Evolutionary conservation across 2,797 vertebrate species (phyloP).

Genomic region (Atherinosoma microstoma): DNA sequence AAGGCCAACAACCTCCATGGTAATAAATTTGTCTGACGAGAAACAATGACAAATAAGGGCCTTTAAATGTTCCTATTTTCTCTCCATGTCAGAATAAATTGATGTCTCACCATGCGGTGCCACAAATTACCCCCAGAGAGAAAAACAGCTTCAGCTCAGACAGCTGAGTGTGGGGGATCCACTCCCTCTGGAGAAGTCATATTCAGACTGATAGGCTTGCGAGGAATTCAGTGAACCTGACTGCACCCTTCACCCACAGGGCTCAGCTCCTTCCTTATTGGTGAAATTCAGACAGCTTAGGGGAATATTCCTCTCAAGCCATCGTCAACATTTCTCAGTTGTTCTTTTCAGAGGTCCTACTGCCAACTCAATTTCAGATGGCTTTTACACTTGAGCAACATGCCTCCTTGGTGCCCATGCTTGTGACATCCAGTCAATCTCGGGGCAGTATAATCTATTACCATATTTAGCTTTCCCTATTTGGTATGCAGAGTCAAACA

Average conservation of each 20-base stretch:
- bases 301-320: constrained; percentile 46
- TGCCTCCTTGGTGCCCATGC: constrained; percentile 36
- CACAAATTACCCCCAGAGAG: constrained; percentile 77
- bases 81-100: constrained; percentile 70
- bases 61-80: constrained; percentile 79
- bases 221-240: constrained; percentile 58
- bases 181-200: constrained; percentile 58
- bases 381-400: constrained; percentile 48
- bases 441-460: constrained; percentile 46
- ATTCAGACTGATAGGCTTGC: constrained; percentile 67
- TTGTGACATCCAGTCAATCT: constrained; percentile 36
- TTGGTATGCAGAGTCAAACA: constrained; percentile 47
- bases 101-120: constrained; percentile 66
- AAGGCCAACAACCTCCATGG: constrained; percentile 55
- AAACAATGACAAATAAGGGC: constrained; percentile 78
- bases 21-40: constrained; percentile 68
- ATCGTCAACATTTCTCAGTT: constrained; percentile 31
- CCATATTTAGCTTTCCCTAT: constrained; percentile 48
- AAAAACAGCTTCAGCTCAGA: constrained; percentile 62
- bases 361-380: constrained; percentile 60
- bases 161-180: constrained; percentile 60
- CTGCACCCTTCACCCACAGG: constrained; percentile 60
- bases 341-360: constrained; percentile 42
- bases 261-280: constrained; percentile 41
- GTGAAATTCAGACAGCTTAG: constrained; percentile 45